Evolutionary conservation across 2,113 vertebrate genomes (phyloP).

Genomic region (Entelurus aequoreus): DNA sequence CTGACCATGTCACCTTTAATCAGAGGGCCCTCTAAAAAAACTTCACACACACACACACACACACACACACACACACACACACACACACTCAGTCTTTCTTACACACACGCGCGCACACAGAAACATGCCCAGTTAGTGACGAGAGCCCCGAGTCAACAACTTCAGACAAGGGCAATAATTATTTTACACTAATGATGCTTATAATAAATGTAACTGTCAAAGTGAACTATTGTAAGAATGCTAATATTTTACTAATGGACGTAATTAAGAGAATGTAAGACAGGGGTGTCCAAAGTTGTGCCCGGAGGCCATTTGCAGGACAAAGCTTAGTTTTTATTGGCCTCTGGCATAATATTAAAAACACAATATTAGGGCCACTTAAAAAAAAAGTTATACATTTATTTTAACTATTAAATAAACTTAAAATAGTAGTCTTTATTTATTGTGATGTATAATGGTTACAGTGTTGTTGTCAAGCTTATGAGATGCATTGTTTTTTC

Average conservation of each 20-base stretch:
- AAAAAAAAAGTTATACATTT: no score
- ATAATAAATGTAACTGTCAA: slow-evolving; percentile 54
- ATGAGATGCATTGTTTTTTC: no score
- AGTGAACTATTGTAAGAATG: slow-evolving; percentile 31
- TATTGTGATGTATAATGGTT: no score
- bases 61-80: slow-evolving; percentile 16
- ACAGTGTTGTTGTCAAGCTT: no score
- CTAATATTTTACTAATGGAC: slow-evolving; percentile 47
- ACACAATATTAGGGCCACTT: no score
- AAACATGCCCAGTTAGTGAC: slow-evolving; percentile 40
- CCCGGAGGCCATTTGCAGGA: no score
- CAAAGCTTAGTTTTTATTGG: no score
- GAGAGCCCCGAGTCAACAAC: slow-evolving; percentile 41
- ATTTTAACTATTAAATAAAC: no score
- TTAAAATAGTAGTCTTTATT: no score
- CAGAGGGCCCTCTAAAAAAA: slow-evolving; percentile 23
- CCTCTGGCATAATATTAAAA: no score
- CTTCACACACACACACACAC: slow-evolving; percentile 20
- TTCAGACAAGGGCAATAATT: slow-evolving; percentile 65
- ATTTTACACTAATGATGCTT: slow-evolving; percentile 65
- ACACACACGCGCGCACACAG: slow-evolving; percentile 22
- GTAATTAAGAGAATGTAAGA: slow-evolving; percentile 25
- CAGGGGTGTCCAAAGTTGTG: neutral
- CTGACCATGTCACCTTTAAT: slow-evolving; percentile 72
- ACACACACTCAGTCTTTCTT: slow-evolving; percentile 1